These are phyloP conservation scores for Sitophilus oryzae DNA, from an alignment of 1,140 invertebrate genomes.

Conservation along the genomic window DNA sequence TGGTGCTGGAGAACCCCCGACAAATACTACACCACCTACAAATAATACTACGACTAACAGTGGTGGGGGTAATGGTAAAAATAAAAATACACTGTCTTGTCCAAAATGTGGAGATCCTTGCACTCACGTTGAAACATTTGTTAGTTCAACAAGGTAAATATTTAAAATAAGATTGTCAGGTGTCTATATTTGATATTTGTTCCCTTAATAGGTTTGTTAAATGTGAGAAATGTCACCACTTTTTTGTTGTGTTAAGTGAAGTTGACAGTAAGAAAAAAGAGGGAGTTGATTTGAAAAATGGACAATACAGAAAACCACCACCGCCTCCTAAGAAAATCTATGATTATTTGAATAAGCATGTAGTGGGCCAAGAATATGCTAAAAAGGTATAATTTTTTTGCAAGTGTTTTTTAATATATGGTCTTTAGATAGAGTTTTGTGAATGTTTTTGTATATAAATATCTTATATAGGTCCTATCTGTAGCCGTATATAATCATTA, in stretches of 20 bases:
- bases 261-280: conserved; percentile 87
- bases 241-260: conserved; percentile 94
- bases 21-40: conserved; percentile 20
- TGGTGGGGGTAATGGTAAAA: conserved; percentile 40
- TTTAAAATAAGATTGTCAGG: not conserved
- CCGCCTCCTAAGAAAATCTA: conserved; percentile 95
- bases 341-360: conserved; percentile 91
- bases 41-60: conserved; percentile 28
- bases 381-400: conserved; percentile 64
- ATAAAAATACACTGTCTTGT: conserved; percentile 69
- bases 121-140: conserved; percentile 94
- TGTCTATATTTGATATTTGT: not conserved
- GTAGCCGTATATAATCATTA: conserved; percentile 99
- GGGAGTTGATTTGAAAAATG: conserved; percentile 58
- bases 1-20: conserved; percentile 37
- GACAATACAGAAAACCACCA: conserved; percentile 71
- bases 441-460: no score
- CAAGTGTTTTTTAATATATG: not conserved
- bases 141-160: conserved; percentile 70
- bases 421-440: not conserved
- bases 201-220: conserved; percentile 73
- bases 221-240: conserved; percentile 96
- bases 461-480: conserved; percentile 83
- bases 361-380: conserved; percentile 95
- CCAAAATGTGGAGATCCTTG: conserved; percentile 95